These are phyloP conservation scores for Cremastinae sp. DNA, from an alignment of 2,888 invertebrate genomes.

Conservation along the genomic window DNA sequence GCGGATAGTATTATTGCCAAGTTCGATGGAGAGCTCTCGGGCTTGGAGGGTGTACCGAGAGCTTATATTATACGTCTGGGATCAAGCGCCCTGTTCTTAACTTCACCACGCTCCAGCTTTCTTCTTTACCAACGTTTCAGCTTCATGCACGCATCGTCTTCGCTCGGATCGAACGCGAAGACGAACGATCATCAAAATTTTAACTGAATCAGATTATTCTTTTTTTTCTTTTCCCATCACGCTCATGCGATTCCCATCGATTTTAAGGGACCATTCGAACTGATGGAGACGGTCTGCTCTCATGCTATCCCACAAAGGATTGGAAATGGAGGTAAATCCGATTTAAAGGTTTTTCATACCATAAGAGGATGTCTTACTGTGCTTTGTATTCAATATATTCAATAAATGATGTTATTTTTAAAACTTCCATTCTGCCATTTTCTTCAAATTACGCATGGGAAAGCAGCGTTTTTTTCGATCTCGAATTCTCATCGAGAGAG, in stretches of 20 bases:
- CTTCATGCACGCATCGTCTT: conserved; percentile 25
- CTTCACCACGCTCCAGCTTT: conserved; percentile 9
- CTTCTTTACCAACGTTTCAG: conserved; percentile 42
- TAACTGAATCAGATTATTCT: conserved; percentile 14
- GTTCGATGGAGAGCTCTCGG: conserved; percentile 59
- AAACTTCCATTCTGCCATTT: background rate
- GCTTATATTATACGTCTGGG: conserved; percentile 37
- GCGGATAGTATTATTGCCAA: conserved; percentile 68
- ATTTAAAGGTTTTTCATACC: conserved; percentile 17
- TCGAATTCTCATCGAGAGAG: conserved; percentile 25
- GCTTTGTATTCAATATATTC: background rate
- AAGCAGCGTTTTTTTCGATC: conserved; percentile 4
- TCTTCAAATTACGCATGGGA: background rate
- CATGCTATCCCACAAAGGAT: conserved; percentile 4
- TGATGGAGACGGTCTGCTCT: background rate
- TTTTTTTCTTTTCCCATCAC: background rate
- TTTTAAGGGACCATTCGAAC: conserved; percentile 6
- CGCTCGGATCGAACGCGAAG: conserved; percentile 17
- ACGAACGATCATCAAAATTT: conserved; percentile 21
- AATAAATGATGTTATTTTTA: background rate
- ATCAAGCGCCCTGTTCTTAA: conserved; percentile 49
- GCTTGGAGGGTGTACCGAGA: conserved; percentile 43
- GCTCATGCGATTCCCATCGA: conserved; percentile 4
- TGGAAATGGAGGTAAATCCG: conserved; percentile 19
- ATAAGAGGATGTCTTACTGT: conserved; percentile 14